phyloP scores from a whole-genome alignment of 2,888 invertebrate species.

The Ceriagrion tenellum region DNA sequence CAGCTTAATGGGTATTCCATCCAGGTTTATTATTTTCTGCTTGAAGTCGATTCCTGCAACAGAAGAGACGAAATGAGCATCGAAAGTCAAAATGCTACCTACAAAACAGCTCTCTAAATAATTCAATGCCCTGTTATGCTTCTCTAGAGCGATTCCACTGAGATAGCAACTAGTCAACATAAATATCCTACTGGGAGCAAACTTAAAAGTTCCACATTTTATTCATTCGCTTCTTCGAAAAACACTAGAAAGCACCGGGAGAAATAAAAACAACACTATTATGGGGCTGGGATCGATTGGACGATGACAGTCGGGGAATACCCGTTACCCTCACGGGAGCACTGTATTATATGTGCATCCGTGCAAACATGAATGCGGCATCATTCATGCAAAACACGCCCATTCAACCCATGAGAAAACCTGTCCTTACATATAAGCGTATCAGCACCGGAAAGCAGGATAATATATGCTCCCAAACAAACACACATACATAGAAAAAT shows the following conservation, averaged over 20 bases:
- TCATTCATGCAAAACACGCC: neutral
- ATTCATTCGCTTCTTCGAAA: neutral
- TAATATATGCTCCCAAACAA: neutral
- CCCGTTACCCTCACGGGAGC: conserved; percentile 31
- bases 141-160: neutral
- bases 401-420: neutral
- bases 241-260: neutral
- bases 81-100: neutral
- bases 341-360: neutral
- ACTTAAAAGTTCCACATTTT: neutral
- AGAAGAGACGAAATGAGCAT: conserved; percentile 61
- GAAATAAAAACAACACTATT: neutral
- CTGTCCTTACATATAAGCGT: neutral
- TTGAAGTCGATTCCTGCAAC: conserved; percentile 92
- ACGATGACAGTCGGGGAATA: conserved; percentile 27
- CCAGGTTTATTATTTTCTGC: conserved; percentile 92
- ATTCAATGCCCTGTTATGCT: neutral
- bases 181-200: neutral
- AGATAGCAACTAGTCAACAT: neutral
- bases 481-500: neutral
- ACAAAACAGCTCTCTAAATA: neutral
- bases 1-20: conserved; percentile 90
- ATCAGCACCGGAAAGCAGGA: neutral
- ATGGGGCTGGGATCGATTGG: conserved; percentile 1
- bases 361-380: neutral